Evolutionary conservation across 2,113 vertebrate species (phyloP), one percentile per base, ranked within the genome.

Genomic region (Phrynosoma platyrhinos): DNA sequence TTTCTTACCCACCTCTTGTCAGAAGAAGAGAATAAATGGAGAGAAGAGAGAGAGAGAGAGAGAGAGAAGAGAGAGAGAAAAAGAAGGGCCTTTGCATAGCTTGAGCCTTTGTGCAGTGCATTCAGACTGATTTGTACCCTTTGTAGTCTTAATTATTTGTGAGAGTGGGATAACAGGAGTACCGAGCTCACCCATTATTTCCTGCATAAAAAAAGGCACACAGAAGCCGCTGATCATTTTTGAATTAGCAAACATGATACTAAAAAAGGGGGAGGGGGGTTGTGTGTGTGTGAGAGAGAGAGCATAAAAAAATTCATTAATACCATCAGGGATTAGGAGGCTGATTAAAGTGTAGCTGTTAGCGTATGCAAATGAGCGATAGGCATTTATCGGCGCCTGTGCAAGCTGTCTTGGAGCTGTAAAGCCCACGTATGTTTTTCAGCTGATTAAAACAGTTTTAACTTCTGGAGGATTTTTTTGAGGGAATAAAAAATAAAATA

Each of bases 231-330:
- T 98, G 98, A 99, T 99, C 98, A 98, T 98, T 99, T 99, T 98
- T 98, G 99, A 99, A 99, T 99, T 99, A 99, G 98, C 98, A 99
- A 99, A 99, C 98, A 99, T 99, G 98, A 99, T 99, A 99, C 98
- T 98, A 97, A 97, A 98, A 97, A 97, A 98, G 97, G 98, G 97
- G 84, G 88, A 68, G 14, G 79, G 84, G 40, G 69, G 1, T 3
- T 0, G 42, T 1, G 9, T 2, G 21, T 77, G 82, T 83, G 87
- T 68, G 94, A 94, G 94, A 92, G 95, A 95, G 94, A 89, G 94
- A 93, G 96, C 96, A 97, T 97, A 97, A 96, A 97, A 97, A 98
- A 97, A 97, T 97, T 98, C 98, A 99, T 99, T 99, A 99, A 99
- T 99, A 99, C 98, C 98, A 98, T 98, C 98, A 99, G 99, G 99